Conservation (phyloP, 2,113 vertebrate genomes). For the Tursiops truncatus region DNA sequence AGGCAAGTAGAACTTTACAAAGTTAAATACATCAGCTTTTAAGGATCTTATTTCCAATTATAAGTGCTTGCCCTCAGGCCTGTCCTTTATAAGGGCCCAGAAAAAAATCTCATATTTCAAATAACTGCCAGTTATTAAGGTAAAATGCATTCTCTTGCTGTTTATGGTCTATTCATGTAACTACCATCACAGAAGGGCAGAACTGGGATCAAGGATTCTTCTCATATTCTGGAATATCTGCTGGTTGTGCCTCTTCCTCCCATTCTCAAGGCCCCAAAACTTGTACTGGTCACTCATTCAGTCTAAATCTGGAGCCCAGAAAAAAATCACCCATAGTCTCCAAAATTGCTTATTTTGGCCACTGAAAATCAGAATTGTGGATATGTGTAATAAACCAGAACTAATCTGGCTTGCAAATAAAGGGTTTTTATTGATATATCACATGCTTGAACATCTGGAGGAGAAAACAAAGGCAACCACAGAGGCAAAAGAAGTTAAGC, state of each 20-base stretch:
- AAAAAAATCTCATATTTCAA: neutral
- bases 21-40: neutral
- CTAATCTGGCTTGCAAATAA: neutral
- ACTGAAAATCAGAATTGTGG: neutral
- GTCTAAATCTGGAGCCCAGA: neutral
- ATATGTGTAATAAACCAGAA: neutral
- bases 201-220: neutral
- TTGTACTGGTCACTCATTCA: neutral
- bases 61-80: neutral
- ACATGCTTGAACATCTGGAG: neutral
- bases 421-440: neutral
- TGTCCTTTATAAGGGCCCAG: neutral
- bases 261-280: neutral
- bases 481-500: neutral
- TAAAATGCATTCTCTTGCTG: neutral
- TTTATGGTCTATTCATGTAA: neutral
- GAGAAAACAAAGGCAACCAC: neutral
- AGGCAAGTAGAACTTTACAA: neutral
- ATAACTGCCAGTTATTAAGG: neutral
- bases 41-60: neutral
- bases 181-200: neutral
- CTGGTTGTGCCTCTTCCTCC: neutral
- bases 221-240: neutral
- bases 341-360: neutral
- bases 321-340: neutral